A percentile compares a stretch with the other conserved stretches of the same genome.
Evolutionary conservation across 2,888 invertebrate species (phyloP).

Genomic region (Tetanocera ferruginea): DNA sequence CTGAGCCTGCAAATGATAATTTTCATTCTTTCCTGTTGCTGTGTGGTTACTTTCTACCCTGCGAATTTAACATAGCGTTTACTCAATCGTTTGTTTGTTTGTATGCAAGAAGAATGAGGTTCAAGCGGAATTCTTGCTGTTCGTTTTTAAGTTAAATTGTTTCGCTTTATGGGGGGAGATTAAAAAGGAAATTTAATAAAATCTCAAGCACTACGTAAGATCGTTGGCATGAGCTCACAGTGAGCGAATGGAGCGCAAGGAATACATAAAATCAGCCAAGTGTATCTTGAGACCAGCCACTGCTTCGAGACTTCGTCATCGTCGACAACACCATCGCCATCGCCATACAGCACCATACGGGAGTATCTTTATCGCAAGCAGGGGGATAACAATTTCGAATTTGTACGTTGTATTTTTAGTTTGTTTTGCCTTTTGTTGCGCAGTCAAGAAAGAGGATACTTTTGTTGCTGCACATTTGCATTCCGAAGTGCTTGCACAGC

Average conservation of each 20-base stretch:
- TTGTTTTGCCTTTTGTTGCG: background rate
- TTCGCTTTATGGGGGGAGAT: background rate
- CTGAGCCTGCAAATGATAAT: constrained; percentile 1
- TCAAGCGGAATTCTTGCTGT: background rate
- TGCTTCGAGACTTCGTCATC: background rate
- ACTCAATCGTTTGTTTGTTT: background rate
- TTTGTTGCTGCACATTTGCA: constrained; percentile 28
- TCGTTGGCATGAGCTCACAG: constrained; percentile 1
- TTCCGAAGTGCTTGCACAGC: constrained; percentile 31
- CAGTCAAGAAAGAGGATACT: constrained; percentile 33
- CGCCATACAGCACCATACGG: background rate
- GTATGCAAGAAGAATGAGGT: background rate
- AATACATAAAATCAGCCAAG: constrained; percentile 19
- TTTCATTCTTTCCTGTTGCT: background rate
- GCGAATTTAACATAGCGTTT: background rate
- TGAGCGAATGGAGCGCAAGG: constrained; percentile 9
- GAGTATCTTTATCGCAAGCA: background rate
- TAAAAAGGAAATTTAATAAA: background rate
- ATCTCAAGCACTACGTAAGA: constrained; percentile 1
- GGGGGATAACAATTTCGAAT: background rate
- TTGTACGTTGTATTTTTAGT: constrained; percentile 5
- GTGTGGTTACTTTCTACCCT: background rate
- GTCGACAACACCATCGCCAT: background rate
- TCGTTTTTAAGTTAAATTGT: background rate
- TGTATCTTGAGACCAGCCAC: background rate